Conservation (phyloP, 2,113 vertebrate genomes). For the Dolichallabes microphthalmus region DNA sequence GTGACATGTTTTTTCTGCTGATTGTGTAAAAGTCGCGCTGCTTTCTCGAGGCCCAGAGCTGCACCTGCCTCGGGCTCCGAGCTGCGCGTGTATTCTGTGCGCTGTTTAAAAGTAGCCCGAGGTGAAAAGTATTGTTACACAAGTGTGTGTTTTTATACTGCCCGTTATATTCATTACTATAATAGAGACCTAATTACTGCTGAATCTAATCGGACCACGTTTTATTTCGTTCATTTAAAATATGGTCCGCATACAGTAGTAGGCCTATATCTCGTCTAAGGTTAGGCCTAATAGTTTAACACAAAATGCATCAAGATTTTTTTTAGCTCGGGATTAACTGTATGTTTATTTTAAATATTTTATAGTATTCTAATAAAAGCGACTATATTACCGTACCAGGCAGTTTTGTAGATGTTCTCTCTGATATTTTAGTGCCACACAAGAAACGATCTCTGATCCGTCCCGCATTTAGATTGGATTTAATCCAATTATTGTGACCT, state of each 20-base stretch:
- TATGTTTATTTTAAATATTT: not conserved
- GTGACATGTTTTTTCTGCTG: too few species aligned
- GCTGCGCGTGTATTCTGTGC: not conserved
- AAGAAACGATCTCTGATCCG: slow-evolving; percentile 60
- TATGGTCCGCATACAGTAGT: too few species aligned
- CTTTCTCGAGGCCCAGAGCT: slow-evolving; percentile 21
- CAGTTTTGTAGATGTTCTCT: not conserved
- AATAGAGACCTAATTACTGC: not conserved
- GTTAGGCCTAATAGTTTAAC: not conserved
- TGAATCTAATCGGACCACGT: not conserved
- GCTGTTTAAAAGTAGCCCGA: not conserved
- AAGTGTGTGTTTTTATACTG: not conserved
- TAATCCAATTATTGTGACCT: slow-evolving; percentile 80
- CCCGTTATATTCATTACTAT: not conserved
- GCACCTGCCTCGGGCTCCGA: slow-evolving; percentile 14
- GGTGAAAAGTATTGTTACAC: not conserved
- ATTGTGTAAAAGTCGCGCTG: slow-evolving; percentile 11
- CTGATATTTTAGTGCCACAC: slow-evolving; percentile 33
- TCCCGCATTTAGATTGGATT: slow-evolving; percentile 72
- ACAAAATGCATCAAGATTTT: not conserved
- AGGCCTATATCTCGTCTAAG: not conserved
- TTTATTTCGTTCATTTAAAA: not conserved
- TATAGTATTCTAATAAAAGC: not conserved
- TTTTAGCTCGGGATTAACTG: not conserved
- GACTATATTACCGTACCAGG: not conserved